A percentile compares a stretch with the other conserved stretches of the same genome.
Conservation (phyloP, 2,888 invertebrate species). For the Malthinus flaveolus region DNA sequence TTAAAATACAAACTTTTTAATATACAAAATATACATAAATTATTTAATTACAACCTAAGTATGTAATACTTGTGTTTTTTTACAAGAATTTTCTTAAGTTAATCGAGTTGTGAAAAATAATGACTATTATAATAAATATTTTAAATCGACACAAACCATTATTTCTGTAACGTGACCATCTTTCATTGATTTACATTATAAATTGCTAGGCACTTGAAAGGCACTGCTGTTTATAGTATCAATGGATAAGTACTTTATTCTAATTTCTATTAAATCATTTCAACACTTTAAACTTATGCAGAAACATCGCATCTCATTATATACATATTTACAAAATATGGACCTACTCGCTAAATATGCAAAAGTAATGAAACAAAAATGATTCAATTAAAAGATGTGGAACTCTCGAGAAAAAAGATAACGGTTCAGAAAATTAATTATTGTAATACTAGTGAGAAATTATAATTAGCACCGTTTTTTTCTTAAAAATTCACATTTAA, state of each 20-base stretch:
- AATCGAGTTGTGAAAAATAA: slow-evolving; percentile 20
- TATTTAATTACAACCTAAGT: slow-evolving; percentile 34
- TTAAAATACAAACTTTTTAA: slow-evolving; percentile 40
- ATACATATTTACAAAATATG: slow-evolving; percentile 50
- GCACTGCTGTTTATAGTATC: slow-evolving; percentile 46
- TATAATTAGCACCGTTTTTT: neutral
- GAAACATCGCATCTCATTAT: slow-evolving; percentile 42
- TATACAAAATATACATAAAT: slow-evolving; percentile 51
- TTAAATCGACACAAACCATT: slow-evolving; percentile 4
- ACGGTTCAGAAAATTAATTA: neutral
- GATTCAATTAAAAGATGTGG: slow-evolving; percentile 9
- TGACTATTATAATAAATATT: slow-evolving; percentile 23
- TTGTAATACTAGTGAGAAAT: neutral
- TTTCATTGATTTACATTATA: slow-evolving; percentile 6
- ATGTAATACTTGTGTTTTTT: slow-evolving; percentile 37
- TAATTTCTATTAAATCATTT: slow-evolving; percentile 25
- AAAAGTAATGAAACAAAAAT: slow-evolving; percentile 9
- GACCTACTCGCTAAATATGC: slow-evolving; percentile 24
- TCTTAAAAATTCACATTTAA: slow-evolving; percentile 1
- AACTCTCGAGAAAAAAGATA: neutral
- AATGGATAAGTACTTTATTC: slow-evolving; percentile 45
- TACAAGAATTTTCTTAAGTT: slow-evolving; percentile 26
- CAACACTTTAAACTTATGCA: slow-evolving; percentile 32
- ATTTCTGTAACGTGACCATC: slow-evolving; percentile 8
- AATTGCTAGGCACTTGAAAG: slow-evolving; percentile 46